Percentiles rank a stretch among this genome's conserved stretches.
Conservation (phyloP, 2,797 vertebrate genomes). For the Diplodus puntazzo region DNA sequence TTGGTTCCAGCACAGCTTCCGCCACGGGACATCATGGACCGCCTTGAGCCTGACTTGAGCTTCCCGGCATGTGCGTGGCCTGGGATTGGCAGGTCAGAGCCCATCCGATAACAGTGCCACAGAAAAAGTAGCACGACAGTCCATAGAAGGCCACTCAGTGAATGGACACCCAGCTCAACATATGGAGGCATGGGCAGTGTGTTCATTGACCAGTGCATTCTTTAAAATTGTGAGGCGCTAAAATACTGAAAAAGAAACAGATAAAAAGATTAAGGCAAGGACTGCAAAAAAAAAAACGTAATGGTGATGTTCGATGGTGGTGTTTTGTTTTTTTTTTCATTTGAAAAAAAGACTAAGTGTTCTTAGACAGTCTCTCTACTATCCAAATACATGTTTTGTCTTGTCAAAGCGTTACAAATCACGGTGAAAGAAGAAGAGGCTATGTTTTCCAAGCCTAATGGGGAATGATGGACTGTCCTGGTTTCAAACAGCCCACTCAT, state of each 20-base stretch:
- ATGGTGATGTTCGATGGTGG: too few species aligned
- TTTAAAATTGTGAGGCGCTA: slow-evolving; percentile 32
- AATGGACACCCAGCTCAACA: slow-evolving; percentile 83
- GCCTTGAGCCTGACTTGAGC: slow-evolving; percentile 76
- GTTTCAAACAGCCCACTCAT: slow-evolving; percentile 35
- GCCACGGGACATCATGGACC: slow-evolving; percentile 72
- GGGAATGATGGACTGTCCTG: slow-evolving; percentile 4
- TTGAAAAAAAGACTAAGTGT: too few species aligned
- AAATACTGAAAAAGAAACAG: slow-evolving; percentile 46
- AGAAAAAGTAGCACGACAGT: slow-evolving; percentile 89
- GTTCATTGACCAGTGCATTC: slow-evolving; percentile 84
- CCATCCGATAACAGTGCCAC: slow-evolving; percentile 93
- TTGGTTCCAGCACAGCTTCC: slow-evolving; percentile 73
- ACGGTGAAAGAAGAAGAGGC: background rate
- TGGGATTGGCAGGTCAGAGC: slow-evolving; percentile 83
- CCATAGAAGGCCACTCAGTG: slow-evolving; percentile 89
- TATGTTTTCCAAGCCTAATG: slow-evolving; percentile 15
- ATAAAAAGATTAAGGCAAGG: background rate
- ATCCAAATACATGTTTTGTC: background rate
- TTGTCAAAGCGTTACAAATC: slow-evolving; percentile 8
- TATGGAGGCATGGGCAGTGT: slow-evolving; percentile 81
- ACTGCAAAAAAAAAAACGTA: background rate
- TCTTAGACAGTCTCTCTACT: too few species aligned
- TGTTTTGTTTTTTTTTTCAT: too few species aligned
- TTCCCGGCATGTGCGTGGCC: slow-evolving; percentile 75